Base-by-base conservation (phyloP, 2,797 vertebrate genomes). In the Rhodeus uyekii region DNA sequence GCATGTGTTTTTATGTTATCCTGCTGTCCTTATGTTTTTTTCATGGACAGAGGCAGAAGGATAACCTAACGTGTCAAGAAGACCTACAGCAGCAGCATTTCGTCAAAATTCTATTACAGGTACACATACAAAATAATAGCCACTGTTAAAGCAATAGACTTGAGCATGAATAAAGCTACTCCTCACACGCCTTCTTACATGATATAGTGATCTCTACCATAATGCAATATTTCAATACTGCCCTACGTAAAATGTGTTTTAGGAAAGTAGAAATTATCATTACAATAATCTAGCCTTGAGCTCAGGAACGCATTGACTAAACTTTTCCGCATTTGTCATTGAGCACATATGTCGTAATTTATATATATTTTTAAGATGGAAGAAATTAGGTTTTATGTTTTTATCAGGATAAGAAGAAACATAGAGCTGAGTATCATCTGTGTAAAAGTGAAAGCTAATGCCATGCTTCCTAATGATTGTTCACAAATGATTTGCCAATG, bases 61-160 rank as follows among this genome's bases (percentile, higher is more conserved):
- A 6, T 3, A 72, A 76, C 38, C 80, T 79, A 34, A 5, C 46
- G 32, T 60, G 38, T 32, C 67, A 73, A 75, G 65, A 87, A 83
- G 82, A 67, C 61, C 73, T 34, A 53, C 65, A 89, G 76, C 83
- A 87, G 82, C 81, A 83, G 69, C 55, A 24, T 86, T 91, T 86
- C 84, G 86, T 92, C 88, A 85, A 38, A 64, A 87, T 81, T 55
- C 84, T 84, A 85, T 88, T 89, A 82, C 78, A n/a, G 85, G 76
- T 4, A 83, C 84, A 85, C 89, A 87, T 89, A 78, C 82, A 88
- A 77, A 63, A 72, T 67, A 76, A 81, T 46, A 60, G 67, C 71
- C 12, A 68, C 63, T 50, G 74, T 85, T 85, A 82, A 60, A 71
- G 67, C 64, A 44, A 78, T 18, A 14, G 34, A 63, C 76, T 39